Conservation (phyloP, 2,888 invertebrate species). For the Microctonus aethiopoides region DNA sequence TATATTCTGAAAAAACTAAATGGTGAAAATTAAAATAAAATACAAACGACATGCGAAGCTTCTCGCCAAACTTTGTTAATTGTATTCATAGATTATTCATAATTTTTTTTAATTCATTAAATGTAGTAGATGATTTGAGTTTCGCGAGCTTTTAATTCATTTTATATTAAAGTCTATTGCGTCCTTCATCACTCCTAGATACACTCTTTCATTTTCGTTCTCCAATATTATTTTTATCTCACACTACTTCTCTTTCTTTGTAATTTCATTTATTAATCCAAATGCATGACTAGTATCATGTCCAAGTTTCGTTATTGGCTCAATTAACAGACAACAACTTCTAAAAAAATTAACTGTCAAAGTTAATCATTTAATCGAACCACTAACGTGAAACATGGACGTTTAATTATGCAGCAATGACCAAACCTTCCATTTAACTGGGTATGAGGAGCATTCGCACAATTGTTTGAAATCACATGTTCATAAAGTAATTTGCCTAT, state of each 20-base stretch:
- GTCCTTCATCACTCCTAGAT: conserved; percentile 31
- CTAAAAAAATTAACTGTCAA: conserved; percentile 2
- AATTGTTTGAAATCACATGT: conserved; percentile 10
- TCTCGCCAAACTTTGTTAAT: conserved; percentile 26
- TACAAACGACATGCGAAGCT: conserved; percentile 31
- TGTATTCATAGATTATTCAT: neutral
- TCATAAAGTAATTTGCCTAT: conserved; percentile 1
- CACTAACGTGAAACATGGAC: conserved; percentile 22
- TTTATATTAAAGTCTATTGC: conserved; percentile 7
- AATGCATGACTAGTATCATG: conserved; percentile 56
- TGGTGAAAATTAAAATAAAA: neutral
- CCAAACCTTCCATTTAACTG: conserved; percentile 32
- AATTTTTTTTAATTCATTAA: conserved; percentile 9
- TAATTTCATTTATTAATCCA: conserved; percentile 38
- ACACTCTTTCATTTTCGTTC: no score
- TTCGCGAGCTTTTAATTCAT: conserved; percentile 5
- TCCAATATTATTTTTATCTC: no score
- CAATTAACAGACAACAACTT: conserved; percentile 21
- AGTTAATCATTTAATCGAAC: neutral
- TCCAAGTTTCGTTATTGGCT: conserved; percentile 46
- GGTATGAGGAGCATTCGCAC: conserved; percentile 37
- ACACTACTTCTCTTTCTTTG: neutral
- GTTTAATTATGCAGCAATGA: conserved; percentile 33
- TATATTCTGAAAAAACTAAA: neutral
- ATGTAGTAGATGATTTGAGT: conserved; percentile 1